Base-by-base conservation (phyloP, 2,888 invertebrate species). In the Diarsia dahlii region DNA sequence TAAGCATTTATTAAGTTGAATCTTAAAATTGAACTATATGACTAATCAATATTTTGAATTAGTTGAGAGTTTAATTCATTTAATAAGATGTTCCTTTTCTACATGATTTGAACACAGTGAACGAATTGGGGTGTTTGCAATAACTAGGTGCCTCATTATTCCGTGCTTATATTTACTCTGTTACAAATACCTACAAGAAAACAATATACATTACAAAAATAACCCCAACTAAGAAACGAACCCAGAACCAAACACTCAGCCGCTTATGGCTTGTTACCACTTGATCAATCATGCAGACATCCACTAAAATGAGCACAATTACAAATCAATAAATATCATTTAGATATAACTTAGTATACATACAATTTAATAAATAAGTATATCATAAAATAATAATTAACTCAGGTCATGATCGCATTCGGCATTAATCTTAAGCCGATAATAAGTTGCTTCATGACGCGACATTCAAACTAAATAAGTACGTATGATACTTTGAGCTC, bases 401-500 rank as follows among this genome's bases (percentile, higher is more conserved):
- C 73, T 76, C 72, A 3, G 73, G 60, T 73, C 67, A 73, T 78
- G 67, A 78, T 67, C 69, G 60, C 65, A 50, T 45, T 58, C 63
- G 73, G 39, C 34, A 64, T 80, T 76, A 82, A 85, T 82, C 82
- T 28, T 62, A n/a, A 77, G 65, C 76, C 64, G 52, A 80, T 87
- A 87, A 82, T 85, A 78, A 85, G 81, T 80, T 80, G 78, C 74
- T 85, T 74, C 76, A 87, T 78, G 65, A 73, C 52, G 63, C 76
- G 66, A 80, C 74, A 79, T 74, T 80, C 50, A 72, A 78, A 73
- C 65, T 81, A 73, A 63, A 54, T 78, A 81, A 72, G 75, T 79
- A 72, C 66, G 12, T 65, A 82, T 80, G 74, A 85, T 80, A 87
- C 84, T 82, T 34, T 78, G 74, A 84, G 86, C 81, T 87, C 82